Percentiles rank a stretch among this genome's conserved stretches.
Conservation (phyloP, 1,140 invertebrate genomes). For the Heterodera carotae region DNA sequence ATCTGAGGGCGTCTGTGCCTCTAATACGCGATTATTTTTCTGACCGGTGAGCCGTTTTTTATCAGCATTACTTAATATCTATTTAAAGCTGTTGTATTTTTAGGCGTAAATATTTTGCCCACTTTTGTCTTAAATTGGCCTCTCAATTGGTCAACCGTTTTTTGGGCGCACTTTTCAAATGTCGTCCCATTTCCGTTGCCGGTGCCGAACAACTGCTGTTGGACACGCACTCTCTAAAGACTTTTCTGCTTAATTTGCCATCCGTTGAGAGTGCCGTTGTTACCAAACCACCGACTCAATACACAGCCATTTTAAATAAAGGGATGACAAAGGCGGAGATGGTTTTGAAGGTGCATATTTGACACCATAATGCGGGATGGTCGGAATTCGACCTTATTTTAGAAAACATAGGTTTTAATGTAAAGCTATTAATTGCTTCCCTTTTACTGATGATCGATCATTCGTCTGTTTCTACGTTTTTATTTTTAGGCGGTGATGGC, state of each 20-base stretch:
- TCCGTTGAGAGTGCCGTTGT: slow-evolving; percentile 79
- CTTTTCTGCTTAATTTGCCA: slow-evolving; percentile 88
- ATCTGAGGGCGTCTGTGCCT: slow-evolving; percentile 85
- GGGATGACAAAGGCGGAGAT: slow-evolving; percentile 97
- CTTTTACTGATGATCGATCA: too few relatives aligned
- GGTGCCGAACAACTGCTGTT: slow-evolving; percentile 95
- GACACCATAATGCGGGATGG: too few relatives aligned
- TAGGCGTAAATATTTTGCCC: slow-evolving; percentile 90
- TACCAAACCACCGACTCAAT: slow-evolving; percentile 69
- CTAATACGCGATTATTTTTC: slow-evolving; percentile 86
- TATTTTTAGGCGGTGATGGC: slow-evolving; percentile 79
- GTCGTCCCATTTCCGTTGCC: slow-evolving; percentile 82
- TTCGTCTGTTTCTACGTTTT: too few relatives aligned
- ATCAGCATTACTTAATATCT: neutral
- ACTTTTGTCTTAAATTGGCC: slow-evolving; percentile 93
- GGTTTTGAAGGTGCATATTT: slow-evolving; percentile 81
- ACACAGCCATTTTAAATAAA: slow-evolving; percentile 84
- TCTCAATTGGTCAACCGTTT: slow-evolving; percentile 80
- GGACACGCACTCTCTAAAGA: slow-evolving; percentile 96
- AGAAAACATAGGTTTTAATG: slow-evolving; percentile 17
- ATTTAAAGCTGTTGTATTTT: neutral
- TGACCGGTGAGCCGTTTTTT: slow-evolving; percentile 71
- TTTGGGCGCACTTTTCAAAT: slow-evolving; percentile 88
- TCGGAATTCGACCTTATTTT: too few relatives aligned
- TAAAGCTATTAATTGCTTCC: neutral